Conservation (phyloP, 2,888 invertebrate species). For the Leptopilina myrica region DNA sequence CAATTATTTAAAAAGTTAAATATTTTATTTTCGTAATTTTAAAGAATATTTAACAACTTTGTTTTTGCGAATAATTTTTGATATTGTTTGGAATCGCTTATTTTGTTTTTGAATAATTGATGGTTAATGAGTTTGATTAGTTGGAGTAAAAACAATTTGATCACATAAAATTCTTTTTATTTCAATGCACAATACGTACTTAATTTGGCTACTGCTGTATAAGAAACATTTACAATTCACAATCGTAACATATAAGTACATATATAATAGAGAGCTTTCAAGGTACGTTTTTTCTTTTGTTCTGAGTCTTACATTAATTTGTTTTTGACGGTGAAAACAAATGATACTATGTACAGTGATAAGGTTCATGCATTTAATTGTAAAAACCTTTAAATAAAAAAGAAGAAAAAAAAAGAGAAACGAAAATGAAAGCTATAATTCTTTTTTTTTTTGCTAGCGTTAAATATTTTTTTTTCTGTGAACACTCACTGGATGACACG, state of each 20-base stretch:
- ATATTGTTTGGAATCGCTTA: not conserved
- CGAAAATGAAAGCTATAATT: constrained; percentile 4
- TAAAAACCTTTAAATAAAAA: constrained; percentile 3
- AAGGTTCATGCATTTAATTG: constrained; percentile 12
- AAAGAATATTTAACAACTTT: not conserved
- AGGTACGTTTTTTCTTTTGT: constrained; percentile 19
- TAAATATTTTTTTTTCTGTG: not conserved
- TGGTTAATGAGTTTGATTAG: not conserved
- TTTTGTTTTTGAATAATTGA: not conserved
- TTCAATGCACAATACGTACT: constrained; percentile 18
- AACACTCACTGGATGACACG: constrained; percentile 15
- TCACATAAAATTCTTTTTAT: constrained; percentile 39
- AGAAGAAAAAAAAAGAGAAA: constrained; percentile 1
- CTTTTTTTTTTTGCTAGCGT: not conserved
- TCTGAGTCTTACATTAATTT: constrained; percentile 4
- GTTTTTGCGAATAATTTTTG: not conserved
- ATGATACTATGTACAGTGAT: constrained; percentile 23
- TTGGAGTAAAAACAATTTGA: not conserved
- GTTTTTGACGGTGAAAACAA: constrained; percentile 7
- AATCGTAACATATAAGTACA: constrained; percentile 24
- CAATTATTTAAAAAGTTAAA: not conserved
- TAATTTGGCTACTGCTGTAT: constrained; percentile 8
- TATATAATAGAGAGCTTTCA: constrained; percentile 33
- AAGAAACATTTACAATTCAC: constrained; percentile 33
- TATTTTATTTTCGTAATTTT: no score